These are phyloP conservation scores for Saccostrea glomerata DNA, from an alignment of 1,140 invertebrate species.

Conservation along the genomic window DNA sequence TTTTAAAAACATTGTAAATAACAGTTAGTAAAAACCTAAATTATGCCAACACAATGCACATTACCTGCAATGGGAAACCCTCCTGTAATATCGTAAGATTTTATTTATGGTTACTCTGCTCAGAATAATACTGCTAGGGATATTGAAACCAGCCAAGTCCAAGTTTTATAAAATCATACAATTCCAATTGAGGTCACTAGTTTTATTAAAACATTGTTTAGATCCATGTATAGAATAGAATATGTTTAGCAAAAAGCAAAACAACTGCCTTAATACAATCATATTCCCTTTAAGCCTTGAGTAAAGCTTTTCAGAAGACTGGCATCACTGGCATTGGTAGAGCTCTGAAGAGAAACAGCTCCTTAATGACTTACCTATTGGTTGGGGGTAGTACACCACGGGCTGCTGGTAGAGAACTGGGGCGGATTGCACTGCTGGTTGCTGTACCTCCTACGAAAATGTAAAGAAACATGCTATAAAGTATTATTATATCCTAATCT, in stretches of 20 bases:
- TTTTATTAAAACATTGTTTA: too few species aligned
- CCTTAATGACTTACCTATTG: slow-evolving; percentile 43
- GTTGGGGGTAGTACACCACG: slow-evolving; percentile 45
- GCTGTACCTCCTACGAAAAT: slow-evolving; percentile 2
- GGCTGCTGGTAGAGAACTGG: slow-evolving; percentile 54
- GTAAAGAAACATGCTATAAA: too few species aligned
- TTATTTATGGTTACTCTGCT: background rate
- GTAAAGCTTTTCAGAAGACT: background rate
- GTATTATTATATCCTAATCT: too few species aligned
- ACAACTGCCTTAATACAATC: too few species aligned
- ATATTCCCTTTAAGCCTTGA: background rate
- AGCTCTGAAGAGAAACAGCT: too few species aligned
- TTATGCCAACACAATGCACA: background rate
- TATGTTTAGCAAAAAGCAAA: too few species aligned
- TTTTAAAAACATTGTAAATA: background rate
- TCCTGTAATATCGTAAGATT: background rate
- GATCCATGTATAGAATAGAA: too few species aligned
- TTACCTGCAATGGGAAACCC: slow-evolving; percentile 18
- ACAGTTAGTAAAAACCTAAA: slow-evolving; percentile 7
- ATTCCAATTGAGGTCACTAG: too few species aligned
- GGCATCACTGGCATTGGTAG: background rate
- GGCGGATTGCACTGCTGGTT: background rate
- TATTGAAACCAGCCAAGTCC: too few species aligned
- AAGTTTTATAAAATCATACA: too few species aligned
- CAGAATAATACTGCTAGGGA: background rate